phyloP scores from a whole-genome alignment of 2,113 vertebrate species.

The Ceuthmochares aereus region DNA sequence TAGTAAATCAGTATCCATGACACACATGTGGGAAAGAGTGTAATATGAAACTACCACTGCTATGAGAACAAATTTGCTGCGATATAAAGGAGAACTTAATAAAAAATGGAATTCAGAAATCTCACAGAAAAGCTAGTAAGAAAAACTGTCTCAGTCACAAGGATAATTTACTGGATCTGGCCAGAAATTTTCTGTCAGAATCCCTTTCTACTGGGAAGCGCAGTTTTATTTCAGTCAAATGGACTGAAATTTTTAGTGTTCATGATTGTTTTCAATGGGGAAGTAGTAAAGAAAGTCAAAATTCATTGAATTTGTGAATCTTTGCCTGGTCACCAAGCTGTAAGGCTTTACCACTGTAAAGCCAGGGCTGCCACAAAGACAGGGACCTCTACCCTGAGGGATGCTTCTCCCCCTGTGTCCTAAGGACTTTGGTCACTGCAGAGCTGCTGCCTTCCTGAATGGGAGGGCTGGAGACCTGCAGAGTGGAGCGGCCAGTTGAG shows the following conservation, averaged over 20 bases:
- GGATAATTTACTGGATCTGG: neutral
- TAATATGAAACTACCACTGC: neutral
- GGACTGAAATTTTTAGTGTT: neutral
- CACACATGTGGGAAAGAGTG: neutral
- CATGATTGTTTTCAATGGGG: neutral
- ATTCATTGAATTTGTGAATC: neutral
- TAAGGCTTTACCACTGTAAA: neutral
- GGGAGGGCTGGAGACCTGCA: neutral
- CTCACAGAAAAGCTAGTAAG: neutral
- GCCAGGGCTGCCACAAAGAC: neutral
- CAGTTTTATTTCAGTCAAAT: neutral
- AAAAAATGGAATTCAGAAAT: neutral
- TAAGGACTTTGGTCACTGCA: rapidly evolving
- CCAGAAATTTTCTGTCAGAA: neutral
- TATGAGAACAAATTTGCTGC: neutral
- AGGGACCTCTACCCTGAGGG: too few relatives aligned
- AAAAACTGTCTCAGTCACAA: neutral
- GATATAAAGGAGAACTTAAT: neutral
- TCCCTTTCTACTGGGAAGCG: neutral
- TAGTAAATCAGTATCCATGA: neutral
- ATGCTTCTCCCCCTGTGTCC: rapidly evolving
- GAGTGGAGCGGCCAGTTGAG: neutral
- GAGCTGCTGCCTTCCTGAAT: neutral
- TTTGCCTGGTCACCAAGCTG: neutral
- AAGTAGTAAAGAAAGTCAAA: neutral